These are phyloP conservation scores for Protaetia brevitarsis DNA, from an alignment of 1,140 invertebrate species.

Conservation along the genomic window DNA sequence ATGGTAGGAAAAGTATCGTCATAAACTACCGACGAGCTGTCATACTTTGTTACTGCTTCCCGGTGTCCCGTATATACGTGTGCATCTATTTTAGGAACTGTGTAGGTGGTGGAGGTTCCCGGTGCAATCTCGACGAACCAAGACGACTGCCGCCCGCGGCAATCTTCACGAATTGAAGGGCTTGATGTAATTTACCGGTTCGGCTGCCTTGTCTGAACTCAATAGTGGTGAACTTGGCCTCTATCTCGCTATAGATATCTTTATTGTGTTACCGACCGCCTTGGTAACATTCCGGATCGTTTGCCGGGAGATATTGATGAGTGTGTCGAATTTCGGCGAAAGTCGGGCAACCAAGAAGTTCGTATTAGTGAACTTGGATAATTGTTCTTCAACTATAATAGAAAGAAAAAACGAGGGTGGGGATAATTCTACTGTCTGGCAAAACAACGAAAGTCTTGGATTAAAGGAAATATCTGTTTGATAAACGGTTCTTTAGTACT, in stretches of 20 bases:
- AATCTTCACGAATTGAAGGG: conserved; percentile 4
- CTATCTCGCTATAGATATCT: neutral
- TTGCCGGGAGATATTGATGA: neutral
- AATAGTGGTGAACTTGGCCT: neutral
- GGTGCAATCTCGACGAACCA: conserved; percentile 8
- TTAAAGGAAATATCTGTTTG: too few relatives aligned
- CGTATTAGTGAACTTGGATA: too few relatives aligned
- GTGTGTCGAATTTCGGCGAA: too few relatives aligned
- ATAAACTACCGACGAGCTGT: neutral
- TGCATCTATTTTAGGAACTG: neutral
- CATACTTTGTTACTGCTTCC: neutral
- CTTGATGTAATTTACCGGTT: conserved; percentile 21
- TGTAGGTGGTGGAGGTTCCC: neutral
- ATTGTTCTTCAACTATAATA: too few relatives aligned
- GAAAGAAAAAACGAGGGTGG: too few relatives aligned
- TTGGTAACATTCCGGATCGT: neutral
- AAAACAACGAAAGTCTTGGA: too few relatives aligned
- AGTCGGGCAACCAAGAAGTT: too few relatives aligned
- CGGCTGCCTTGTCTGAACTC: neutral
- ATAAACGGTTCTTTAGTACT: too few relatives aligned
- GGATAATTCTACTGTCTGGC: too few relatives aligned
- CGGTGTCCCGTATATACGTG: too few relatives aligned
- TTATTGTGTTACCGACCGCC: neutral
- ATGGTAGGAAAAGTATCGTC: neutral
- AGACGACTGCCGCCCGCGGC: neutral